Base-by-base conservation (phyloP, 1,140 invertebrate genomes). In the Maconellicoccus hirsutus region DNA sequence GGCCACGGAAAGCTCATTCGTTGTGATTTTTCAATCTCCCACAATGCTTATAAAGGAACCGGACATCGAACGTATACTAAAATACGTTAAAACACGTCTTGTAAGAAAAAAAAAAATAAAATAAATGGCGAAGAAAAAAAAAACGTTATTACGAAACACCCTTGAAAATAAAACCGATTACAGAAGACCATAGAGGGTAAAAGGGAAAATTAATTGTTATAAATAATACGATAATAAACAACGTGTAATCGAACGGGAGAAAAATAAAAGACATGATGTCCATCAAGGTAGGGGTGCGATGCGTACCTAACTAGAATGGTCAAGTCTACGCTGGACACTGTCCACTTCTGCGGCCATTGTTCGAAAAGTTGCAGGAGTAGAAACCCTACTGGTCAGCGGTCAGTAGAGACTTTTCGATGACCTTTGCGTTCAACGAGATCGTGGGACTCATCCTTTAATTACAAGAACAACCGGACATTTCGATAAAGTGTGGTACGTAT, bases 361-460 rank as follows among this genome's bases (percentile, higher is more conserved):
- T 66, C 61, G 19, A 66, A 66, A 66, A 66, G 25, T 66, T 26
- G 61, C 61, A 66, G 61, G 61, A 66, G 61, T 25, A 16, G 21
- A 23, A 66, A 66, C 61, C 61, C 25, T 25, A 66, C 61, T 66
- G 61, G 61, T 66, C 61, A 66, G 61, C 25, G 61, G 61, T 66
- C 61, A 66, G 22, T 25, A 12, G 2, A 66, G 61, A 66, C 61
- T 66, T 66, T 66, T 66, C 61, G 61, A 66, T 66, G 61, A 66
- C 61, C 61, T 66, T 66, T 66, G 61, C 19, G 61, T 66, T 66
- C 61, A 22, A 66, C 25, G 61, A 66, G 61, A 66, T 66, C 61
- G 61, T 66, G 61, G 61, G 61, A 66, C 61, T 66, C 61, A 66
- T 66, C 61, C 61, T 66, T 66, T 66, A 66, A 66, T 66, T 66